Evolutionary conservation across 2,888 invertebrate genomes (phyloP).

Genomic region (Tanypteryx hageni): DNA sequence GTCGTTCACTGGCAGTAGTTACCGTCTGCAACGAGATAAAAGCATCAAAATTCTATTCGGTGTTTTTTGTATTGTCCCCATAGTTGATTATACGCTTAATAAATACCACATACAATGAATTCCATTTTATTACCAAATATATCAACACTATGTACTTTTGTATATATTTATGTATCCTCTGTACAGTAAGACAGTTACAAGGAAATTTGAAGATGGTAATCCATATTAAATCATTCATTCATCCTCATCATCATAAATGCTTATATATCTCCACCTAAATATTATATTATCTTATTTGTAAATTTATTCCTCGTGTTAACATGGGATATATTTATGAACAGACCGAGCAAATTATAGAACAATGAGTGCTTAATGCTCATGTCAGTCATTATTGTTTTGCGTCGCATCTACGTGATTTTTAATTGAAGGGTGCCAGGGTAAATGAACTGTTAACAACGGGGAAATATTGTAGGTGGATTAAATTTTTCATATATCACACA

Average conservation of each 20-base stretch:
- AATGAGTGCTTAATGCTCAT: background rate
- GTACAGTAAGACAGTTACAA: slow-evolving; percentile 54
- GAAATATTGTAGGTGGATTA: background rate
- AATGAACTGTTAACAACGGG: slow-evolving; percentile 3
- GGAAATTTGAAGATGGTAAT: slow-evolving; percentile 5
- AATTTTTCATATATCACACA: background rate
- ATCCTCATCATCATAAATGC: slow-evolving; percentile 20
- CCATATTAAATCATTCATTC: slow-evolving; percentile 43
- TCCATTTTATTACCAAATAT: slow-evolving; percentile 61
- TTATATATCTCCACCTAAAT: slow-evolving; percentile 40
- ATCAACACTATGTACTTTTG: slow-evolving; percentile 48
- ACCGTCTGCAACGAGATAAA: no score
- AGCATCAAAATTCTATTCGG: no score
- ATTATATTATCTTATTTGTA: slow-evolving; percentile 33
- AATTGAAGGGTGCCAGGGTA: background rate
- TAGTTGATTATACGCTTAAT: no score
- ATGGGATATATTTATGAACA: slow-evolving; percentile 39
- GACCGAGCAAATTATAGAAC: background rate
- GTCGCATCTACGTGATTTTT: background rate
- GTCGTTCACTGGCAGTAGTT: no score
- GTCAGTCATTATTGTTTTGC: background rate
- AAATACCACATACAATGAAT: background rate
- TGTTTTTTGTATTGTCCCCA: no score
- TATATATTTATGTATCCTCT: slow-evolving; percentile 41
- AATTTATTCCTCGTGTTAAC: slow-evolving; percentile 1